Conservation (phyloP, 2,113 vertebrate genomes). For the Oryzias melastigma region DNA sequence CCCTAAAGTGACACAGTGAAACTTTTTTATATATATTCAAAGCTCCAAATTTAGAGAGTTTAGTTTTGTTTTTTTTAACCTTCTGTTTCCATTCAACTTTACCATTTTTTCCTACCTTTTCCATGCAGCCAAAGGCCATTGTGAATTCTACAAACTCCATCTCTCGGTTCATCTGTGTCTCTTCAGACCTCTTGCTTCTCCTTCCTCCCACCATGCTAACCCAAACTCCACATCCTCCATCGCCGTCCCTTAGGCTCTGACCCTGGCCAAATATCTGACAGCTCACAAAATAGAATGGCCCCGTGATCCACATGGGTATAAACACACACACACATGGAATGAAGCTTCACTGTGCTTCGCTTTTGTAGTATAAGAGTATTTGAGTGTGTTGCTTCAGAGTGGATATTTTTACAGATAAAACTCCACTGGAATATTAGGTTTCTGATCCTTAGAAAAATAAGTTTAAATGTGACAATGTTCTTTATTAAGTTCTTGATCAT, state of each 20-base stretch:
- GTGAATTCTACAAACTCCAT: slow-evolving; percentile 57
- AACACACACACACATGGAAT: slow-evolving; percentile 5
- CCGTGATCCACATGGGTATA: slow-evolving; percentile 60
- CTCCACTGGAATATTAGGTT: no score
- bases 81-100: not conserved
- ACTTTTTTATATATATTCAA: slow-evolving; percentile 33
- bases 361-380: no score
- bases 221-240: slow-evolving; percentile 1
- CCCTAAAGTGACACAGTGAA: not conserved
- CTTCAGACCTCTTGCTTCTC: slow-evolving; percentile 44
- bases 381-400: no score
- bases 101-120: slow-evolving; percentile 18
- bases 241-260: slow-evolving; percentile 56
- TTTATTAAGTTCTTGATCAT: no score
- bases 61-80: slow-evolving; percentile 24
- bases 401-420: no score
- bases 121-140: slow-evolving; percentile 41
- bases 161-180: slow-evolving; percentile 59
- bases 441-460: no score
- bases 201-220: slow-evolving; percentile 6
- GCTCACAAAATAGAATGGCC: slow-evolving; percentile 66
- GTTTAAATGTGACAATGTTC: no score
- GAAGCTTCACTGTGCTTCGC: not conserved
- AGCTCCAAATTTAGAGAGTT: slow-evolving; percentile 30
- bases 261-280: slow-evolving; percentile 69